Percentiles rank a stretch among this genome's conserved stretches.
These are phyloP conservation scores for Bubalus kerabau DNA, from an alignment of 2,113 vertebrate species.

Conservation along the genomic window DNA sequence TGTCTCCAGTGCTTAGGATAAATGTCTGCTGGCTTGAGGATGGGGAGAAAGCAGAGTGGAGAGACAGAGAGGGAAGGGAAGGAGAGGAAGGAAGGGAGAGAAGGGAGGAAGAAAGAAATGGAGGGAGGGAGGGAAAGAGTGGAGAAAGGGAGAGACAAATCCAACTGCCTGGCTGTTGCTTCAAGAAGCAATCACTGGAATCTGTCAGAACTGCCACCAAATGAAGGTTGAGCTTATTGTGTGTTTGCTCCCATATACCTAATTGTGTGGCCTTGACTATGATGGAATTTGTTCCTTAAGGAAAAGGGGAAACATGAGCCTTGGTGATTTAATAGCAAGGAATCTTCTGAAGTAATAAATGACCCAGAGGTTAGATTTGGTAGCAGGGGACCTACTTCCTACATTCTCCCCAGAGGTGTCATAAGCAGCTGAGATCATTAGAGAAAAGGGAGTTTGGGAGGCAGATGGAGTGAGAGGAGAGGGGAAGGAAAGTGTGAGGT, in stretches of 20 bases:
- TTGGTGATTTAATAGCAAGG: slow-evolving; percentile 4
- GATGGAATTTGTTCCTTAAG: slow-evolving; percentile 41
- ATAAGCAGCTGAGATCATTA: not conserved
- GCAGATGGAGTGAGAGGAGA: not conserved
- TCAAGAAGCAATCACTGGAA: not conserved
- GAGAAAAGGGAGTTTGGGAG: not conserved
- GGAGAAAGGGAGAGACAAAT: not conserved
- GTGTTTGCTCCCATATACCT: not conserved
- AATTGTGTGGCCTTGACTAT: slow-evolving; percentile 19
- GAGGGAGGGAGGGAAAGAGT: not conserved
- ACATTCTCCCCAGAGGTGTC: not conserved
- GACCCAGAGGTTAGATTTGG: slow-evolving; percentile 14
- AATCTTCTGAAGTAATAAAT: slow-evolving; percentile 40
- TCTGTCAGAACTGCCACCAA: not conserved
- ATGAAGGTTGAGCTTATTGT: not conserved
- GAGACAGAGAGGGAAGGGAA: not conserved
- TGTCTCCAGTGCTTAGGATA: not conserved
- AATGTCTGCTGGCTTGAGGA: not conserved
- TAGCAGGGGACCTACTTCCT: slow-evolving; percentile 3
- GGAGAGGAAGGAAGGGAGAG: not conserved
- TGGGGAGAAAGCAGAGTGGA: accelerated
- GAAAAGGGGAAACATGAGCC: not conserved
- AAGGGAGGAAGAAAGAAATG: not conserved
- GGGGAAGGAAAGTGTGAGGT: not conserved
- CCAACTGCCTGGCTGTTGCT: not conserved